Conservation (phyloP, 2,888 invertebrate genomes). For the Calameuta pallipes region DNA sequence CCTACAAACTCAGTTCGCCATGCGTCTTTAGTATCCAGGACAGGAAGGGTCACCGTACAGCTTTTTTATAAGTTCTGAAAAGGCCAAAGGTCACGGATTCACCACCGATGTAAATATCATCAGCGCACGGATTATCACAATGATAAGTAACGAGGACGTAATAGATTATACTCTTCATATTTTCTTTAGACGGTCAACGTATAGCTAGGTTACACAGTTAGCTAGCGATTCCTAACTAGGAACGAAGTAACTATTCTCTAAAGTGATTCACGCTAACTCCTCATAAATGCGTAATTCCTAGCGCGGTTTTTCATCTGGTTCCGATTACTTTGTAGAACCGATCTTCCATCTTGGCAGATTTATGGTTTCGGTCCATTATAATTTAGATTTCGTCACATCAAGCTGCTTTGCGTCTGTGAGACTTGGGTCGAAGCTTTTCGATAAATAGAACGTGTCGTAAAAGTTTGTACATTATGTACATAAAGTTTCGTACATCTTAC, state of each 20-base stretch:
- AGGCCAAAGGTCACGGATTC: neutral
- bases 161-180: neutral
- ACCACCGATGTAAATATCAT: neutral
- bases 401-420: neutral
- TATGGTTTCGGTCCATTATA: neutral
- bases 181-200: neutral
- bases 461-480: neutral
- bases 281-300: neutral
- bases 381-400: neutral
- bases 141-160: neutral
- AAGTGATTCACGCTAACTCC: neutral
- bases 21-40: neutral
- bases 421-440: neutral
- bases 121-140: neutral
- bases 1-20: neutral
- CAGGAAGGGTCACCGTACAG: neutral
- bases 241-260: neutral
- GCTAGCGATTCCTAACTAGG: neutral
- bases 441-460: neutral
- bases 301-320: neutral
- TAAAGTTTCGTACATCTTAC: neutral
- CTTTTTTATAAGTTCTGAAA: neutral
- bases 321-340: neutral
- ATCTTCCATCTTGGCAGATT: neutral
- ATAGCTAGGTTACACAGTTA: neutral